Percentiles rank a stretch among this genome's conserved stretches.
phyloP scores from a whole-genome alignment of 2,888 invertebrate genomes.

The Polia nebulosa region DNA sequence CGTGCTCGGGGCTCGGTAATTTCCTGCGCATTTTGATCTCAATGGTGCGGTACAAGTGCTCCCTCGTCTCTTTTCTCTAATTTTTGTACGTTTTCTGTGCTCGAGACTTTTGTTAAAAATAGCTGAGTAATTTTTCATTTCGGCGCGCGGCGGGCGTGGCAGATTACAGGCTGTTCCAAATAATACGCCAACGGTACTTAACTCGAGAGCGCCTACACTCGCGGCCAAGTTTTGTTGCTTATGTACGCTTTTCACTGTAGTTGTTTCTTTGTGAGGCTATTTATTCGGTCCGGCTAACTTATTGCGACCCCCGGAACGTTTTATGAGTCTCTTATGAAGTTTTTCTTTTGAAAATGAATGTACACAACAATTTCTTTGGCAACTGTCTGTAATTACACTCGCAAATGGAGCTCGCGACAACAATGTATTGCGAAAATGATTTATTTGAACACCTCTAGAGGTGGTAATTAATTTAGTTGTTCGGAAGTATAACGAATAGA shows the following conservation, averaged over 20 bases:
- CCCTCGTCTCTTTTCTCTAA: constrained; percentile 89
- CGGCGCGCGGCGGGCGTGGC: constrained; percentile 89
- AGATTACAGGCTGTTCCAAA: constrained; percentile 89
- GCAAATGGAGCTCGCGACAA: constrained; percentile 67
- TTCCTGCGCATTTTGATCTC: constrained; percentile 91
- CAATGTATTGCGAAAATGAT: constrained; percentile 56
- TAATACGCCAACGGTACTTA: constrained; percentile 87
- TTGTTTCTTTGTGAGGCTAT: constrained; percentile 80
- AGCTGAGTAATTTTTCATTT: constrained; percentile 90
- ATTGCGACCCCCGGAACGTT: constrained; percentile 77
- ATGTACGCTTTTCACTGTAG: constrained; percentile 81
- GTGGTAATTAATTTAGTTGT: constrained; percentile 17
- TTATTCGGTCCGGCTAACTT: constrained; percentile 79
- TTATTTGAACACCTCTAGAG: constrained; percentile 39
- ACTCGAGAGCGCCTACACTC: constrained; percentile 84
- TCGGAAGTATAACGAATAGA: constrained; percentile 14
- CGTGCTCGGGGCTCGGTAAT: constrained; percentile 86
- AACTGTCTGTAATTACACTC: constrained; percentile 72
- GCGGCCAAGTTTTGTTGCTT: constrained; percentile 83
- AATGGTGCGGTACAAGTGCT: constrained; percentile 90
- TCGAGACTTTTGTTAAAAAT: constrained; percentile 89
- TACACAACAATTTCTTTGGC: constrained; percentile 77
- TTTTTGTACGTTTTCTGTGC: constrained; percentile 90
- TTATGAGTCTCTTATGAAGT: constrained; percentile 81
- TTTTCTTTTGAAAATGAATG: constrained; percentile 81